These are phyloP conservation scores for Theocolax elegans DNA, from an alignment of 1,140 invertebrate genomes.

Conservation along the genomic window DNA sequence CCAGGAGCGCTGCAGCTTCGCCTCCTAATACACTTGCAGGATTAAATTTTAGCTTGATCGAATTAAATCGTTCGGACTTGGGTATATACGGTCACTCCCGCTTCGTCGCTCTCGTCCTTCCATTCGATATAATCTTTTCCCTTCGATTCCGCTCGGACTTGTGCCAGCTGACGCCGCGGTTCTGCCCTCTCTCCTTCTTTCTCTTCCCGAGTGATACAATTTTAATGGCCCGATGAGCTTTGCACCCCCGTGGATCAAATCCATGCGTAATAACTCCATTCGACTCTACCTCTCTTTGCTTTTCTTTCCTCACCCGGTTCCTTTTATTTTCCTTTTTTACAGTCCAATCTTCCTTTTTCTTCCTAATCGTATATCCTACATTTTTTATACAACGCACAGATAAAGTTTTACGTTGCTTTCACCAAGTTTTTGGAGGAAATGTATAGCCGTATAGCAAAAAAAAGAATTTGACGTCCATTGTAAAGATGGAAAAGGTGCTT, in stretches of 20 bases:
- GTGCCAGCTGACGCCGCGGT: neutral
- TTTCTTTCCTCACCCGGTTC: neutral
- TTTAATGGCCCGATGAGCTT: constrained; percentile 12
- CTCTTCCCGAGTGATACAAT: neutral
- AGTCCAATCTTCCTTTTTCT: too few species aligned
- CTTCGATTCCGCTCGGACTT: neutral
- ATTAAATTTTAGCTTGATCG: constrained; percentile 36
- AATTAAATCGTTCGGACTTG: constrained; percentile 18
- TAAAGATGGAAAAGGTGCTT: too few species aligned
- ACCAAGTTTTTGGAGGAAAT: too few species aligned
- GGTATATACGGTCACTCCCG: neutral
- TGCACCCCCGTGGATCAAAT: too few species aligned
- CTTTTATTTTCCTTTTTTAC: too few species aligned
- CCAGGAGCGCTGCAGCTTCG: neutral
- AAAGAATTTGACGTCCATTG: too few species aligned
- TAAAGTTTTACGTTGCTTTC: too few species aligned
- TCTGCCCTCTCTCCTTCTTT: neutral
- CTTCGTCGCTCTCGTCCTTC: neutral
- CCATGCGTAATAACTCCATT: neutral
- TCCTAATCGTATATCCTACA: too few species aligned
- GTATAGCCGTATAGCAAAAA: too few species aligned
- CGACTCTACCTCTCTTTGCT: neutral
- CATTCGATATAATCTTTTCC: constrained; percentile 1
- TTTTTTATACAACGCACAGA: too few species aligned
- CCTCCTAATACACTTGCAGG: constrained; percentile 23